These are phyloP conservation scores for Gymnoscopelus microlampas DNA, from an alignment of 2,797 vertebrate species.

Conservation along the genomic window DNA sequence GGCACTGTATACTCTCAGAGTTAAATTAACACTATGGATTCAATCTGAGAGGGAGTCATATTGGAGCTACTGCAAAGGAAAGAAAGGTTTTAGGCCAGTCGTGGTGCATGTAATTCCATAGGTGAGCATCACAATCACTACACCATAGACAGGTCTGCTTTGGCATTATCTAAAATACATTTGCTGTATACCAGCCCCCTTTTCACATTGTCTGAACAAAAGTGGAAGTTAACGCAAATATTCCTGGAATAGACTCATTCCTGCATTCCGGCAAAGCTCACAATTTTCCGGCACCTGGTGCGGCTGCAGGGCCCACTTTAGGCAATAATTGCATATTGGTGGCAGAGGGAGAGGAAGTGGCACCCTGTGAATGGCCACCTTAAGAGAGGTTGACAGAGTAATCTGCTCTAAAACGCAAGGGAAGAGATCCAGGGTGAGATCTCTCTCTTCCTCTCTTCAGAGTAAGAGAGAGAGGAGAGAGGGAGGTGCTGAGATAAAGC, in stretches of 20 bases:
- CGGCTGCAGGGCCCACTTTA: constrained; percentile 45
- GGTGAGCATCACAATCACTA: no score
- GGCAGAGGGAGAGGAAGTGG: constrained; percentile 56
- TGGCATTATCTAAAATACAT: no score
- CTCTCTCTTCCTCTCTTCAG: no score
- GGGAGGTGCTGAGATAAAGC: constrained; percentile 14
- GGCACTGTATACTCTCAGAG: no score
- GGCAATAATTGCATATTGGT: constrained; percentile 67
- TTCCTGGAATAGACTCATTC: constrained; percentile 27
- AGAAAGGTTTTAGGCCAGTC: no score
- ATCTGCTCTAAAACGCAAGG: constrained; percentile 59
- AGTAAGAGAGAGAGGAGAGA: neutral
- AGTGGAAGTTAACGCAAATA: constrained; percentile 38
- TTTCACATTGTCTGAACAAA: neutral
- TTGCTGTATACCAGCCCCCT: no score
- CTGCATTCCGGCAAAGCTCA: constrained; percentile 50
- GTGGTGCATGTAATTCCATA: no score
- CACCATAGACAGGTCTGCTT: no score
- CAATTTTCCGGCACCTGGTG: constrained; percentile 53
- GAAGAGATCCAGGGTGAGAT: constrained; percentile 6
- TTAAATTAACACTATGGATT: no score
- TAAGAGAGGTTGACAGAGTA: constrained; percentile 64
- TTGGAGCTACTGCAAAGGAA: no score
- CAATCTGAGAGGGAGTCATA: no score
- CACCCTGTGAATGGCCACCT: constrained; percentile 58